Percentiles rank a stretch among this genome's conserved stretches.
phyloP scores from a whole-genome alignment of 2,888 invertebrate species.

The Leuctra nigra region DNA sequence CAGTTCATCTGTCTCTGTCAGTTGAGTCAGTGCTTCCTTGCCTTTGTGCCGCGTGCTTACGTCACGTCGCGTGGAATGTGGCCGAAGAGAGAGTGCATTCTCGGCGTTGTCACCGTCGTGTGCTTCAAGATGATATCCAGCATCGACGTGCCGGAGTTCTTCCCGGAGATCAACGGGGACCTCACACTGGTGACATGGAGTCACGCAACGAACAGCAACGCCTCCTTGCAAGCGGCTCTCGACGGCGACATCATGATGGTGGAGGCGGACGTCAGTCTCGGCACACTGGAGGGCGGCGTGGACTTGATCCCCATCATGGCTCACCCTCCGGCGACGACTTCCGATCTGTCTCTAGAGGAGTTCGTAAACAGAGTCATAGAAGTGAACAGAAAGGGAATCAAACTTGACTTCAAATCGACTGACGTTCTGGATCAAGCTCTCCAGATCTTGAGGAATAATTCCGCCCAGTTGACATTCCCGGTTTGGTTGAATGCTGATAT shows the following conservation, averaged over 20 bases:
- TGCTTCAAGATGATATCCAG: background rate
- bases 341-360: conserved; percentile 66
- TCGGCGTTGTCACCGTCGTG: background rate
- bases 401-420: conserved; percentile 80
- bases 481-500: conserved; percentile 89
- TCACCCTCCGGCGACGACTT: conserved; percentile 65
- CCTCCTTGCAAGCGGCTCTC: conserved; percentile 54
- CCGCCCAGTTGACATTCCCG: conserved; percentile 57
- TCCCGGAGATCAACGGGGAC: conserved; percentile 49
- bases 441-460: conserved; percentile 38
- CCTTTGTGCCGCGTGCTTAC: no score
- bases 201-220: conserved; percentile 73
- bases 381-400: conserved; percentile 59
- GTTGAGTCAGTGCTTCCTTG: no score
- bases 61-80: no score
- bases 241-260: conserved; percentile 63
- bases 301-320: conserved; percentile 72
- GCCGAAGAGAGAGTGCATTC: no score
- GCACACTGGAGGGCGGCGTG: conserved; percentile 43
- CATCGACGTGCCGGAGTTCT: conserved; percentile 39
- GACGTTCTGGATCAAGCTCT: conserved; percentile 60
- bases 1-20: no score
- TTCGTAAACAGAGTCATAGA: conserved; percentile 58
- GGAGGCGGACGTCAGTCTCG: conserved; percentile 77
- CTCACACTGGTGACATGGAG: conserved; percentile 73